These are phyloP conservation scores for Vanessa cardui DNA, from an alignment of 2,888 invertebrate genomes.

Conservation along the genomic window DNA sequence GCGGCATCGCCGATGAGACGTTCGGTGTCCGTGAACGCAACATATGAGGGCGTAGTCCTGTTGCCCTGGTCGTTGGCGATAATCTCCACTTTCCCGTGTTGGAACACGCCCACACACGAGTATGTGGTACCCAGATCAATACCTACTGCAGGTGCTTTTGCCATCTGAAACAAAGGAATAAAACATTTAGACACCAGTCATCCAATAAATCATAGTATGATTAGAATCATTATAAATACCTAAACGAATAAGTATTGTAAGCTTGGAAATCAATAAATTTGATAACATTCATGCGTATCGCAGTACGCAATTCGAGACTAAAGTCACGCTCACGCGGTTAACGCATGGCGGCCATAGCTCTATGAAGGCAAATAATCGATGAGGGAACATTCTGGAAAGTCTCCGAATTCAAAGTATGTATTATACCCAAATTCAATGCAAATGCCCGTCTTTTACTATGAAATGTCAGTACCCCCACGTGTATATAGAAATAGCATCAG, in stretches of 20 bases:
- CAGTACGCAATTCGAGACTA: no score
- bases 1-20: conserved; percentile 92
- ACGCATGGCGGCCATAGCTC: conserved; percentile 54
- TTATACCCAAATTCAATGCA: background rate
- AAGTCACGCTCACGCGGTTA: conserved; percentile 28
- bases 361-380: conserved; percentile 56
- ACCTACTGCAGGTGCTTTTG: conserved; percentile 94
- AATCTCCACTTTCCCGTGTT: conserved; percentile 95
- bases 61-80: conserved; percentile 96
- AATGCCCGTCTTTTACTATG: background rate
- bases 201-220: background rate
- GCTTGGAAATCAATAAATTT: background rate
- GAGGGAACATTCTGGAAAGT: conserved; percentile 60
- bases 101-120: conserved; percentile 96
- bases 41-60: conserved; percentile 93
- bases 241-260: background rate
- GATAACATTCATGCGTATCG: no score
- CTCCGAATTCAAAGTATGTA: conserved; percentile 3
- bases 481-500: conserved; percentile 5
- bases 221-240: background rate
- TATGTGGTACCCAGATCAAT: conserved; percentile 98
- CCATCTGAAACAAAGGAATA: conserved; percentile 74
- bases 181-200: conserved; percentile 10
- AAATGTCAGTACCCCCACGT: conserved; percentile 15
- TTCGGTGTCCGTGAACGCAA: conserved; percentile 93